Percentiles rank a stretch among this genome's conserved stretches.
Evolutionary conservation across 1,140 invertebrate genomes (phyloP).

Genomic region (Vanessa atalanta): DNA sequence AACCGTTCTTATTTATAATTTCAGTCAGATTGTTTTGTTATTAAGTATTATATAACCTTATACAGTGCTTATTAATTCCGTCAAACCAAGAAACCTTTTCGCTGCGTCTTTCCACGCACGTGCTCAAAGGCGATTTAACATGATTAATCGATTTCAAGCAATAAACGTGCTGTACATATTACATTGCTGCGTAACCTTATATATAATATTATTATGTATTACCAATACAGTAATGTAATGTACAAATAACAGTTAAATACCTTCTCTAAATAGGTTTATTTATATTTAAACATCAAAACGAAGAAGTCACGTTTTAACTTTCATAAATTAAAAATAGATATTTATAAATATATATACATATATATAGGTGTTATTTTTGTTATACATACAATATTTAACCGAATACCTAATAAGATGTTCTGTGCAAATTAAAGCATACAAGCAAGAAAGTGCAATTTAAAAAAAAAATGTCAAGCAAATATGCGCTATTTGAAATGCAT

Average conservation of each 20-base stretch:
- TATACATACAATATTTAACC: too few relatives aligned
- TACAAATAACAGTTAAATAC: too few relatives aligned
- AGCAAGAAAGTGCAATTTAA: not conserved
- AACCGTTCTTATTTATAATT: too few relatives aligned
- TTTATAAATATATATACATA: too few relatives aligned
- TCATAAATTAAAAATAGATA: too few relatives aligned
- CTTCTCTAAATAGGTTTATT: too few relatives aligned
- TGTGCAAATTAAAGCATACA: not conserved
- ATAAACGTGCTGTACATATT: slow-evolving; percentile 1
- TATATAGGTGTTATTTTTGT: too few relatives aligned
- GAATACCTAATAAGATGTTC: not conserved
- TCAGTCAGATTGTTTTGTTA: too few relatives aligned
- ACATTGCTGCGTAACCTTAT: not conserved
- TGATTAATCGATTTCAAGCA: not conserved
- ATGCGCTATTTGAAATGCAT: not conserved
- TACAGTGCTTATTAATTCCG: not conserved
- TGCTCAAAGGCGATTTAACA: not conserved
- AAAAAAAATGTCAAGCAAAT: not conserved
- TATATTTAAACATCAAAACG: too few relatives aligned
- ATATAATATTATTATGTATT: too few relatives aligned
- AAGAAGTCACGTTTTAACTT: too few relatives aligned
- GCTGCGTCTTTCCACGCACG: not conserved
- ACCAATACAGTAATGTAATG: too few relatives aligned
- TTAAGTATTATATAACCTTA: not conserved
- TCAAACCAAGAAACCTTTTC: slow-evolving; percentile 5